These are phyloP conservation scores for Xenops minutus DNA, from an alignment of 2,797 vertebrate genomes.

Conservation along the genomic window DNA sequence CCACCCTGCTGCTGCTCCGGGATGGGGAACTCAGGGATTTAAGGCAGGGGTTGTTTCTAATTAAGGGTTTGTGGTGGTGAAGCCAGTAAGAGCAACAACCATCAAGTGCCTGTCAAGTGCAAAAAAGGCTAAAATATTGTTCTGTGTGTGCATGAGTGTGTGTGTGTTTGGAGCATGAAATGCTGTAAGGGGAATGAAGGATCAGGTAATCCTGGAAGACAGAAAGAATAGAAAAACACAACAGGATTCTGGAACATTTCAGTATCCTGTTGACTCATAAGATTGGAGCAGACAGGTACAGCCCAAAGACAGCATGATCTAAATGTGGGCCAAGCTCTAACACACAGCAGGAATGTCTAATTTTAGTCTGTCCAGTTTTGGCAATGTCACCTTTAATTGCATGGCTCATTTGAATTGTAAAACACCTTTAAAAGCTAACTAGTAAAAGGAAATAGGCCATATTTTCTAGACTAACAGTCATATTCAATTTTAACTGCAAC, in stretches of 20 bases:
- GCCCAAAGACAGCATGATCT: constrained; percentile 60
- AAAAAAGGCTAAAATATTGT: background rate
- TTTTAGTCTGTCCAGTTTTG: constrained; percentile 63
- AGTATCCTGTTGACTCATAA: constrained; percentile 46
- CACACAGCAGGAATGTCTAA: constrained; percentile 60
- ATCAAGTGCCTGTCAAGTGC: fast-evolving
- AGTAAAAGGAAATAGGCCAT: constrained; percentile 63
- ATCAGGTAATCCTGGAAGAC: constrained; percentile 1
- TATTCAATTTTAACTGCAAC: constrained; percentile 48
- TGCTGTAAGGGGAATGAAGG: background rate
- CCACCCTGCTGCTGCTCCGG: background rate
- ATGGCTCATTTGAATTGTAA: constrained; percentile 69
- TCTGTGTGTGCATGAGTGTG: fast-evolving
- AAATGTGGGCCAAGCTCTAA: constrained; percentile 48
- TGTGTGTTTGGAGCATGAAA: background rate
- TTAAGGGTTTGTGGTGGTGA: fast-evolving
- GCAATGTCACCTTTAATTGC: constrained; percentile 66
- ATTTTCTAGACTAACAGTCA: constrained; percentile 45
- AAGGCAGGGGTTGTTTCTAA: background rate
- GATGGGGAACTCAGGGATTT: fast-evolving
- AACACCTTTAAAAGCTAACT: constrained; percentile 60
- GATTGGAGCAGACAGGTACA: constrained; percentile 69
- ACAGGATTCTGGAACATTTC: constrained; percentile 63
- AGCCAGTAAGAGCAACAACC: background rate
- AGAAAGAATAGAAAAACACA: background rate